These are phyloP conservation scores for Zootermopsis nevadensis DNA, from an alignment of 2,888 invertebrate genomes.

Conservation along the genomic window DNA sequence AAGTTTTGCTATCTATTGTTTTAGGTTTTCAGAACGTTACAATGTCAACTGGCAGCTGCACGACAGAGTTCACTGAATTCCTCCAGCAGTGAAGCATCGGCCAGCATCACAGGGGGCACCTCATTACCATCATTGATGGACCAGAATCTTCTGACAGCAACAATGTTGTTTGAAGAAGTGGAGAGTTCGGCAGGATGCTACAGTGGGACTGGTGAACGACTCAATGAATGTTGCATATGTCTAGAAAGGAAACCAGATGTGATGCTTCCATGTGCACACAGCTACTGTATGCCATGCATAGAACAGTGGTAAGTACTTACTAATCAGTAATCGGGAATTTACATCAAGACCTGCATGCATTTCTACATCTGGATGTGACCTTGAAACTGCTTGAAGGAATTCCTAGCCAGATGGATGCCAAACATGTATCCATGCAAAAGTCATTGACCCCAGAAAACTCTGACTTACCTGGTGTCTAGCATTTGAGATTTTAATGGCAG, in stretches of 20 bases:
- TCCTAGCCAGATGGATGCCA: too few species aligned
- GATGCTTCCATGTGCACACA: conserved; percentile 76
- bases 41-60: conserved; percentile 64
- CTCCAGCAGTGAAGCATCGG: conserved; percentile 7
- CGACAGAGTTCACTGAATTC: conserved; percentile 54
- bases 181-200: conserved; percentile 48
- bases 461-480: too few species aligned
- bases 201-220: conserved; percentile 57
- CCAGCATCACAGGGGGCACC: not conserved
- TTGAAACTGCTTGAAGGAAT: too few species aligned
- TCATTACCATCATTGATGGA: not conserved
- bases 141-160: conserved; percentile 52
- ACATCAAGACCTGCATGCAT: too few species aligned
- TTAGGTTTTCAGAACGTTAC: conserved; percentile 64
- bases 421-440: too few species aligned
- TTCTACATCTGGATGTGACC: too few species aligned
- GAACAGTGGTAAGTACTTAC: conserved; percentile 73
- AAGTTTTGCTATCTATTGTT: not conserved
- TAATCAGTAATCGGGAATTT: too few species aligned
- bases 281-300: conserved; percentile 77
- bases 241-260: conserved; percentile 76
- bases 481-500: too few species aligned
- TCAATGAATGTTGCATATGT: conserved; percentile 77
- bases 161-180: conserved; percentile 56
- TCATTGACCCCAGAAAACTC: too few species aligned